phyloP scores from a whole-genome alignment of 2,888 invertebrate genomes.

The Eupeodes latifasciatus region DNA sequence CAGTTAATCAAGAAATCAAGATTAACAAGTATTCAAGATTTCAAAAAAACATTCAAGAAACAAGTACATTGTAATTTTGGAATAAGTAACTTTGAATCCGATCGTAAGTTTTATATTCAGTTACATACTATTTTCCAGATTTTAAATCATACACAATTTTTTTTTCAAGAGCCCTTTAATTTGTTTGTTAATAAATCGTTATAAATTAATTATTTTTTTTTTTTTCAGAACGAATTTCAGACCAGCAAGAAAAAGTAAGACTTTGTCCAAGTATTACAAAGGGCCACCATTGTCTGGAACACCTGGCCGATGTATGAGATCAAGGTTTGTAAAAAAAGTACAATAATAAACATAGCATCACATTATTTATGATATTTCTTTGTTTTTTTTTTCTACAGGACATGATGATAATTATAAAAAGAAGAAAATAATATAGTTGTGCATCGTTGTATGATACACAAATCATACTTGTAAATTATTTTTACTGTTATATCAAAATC shows the following conservation, averaged over 20 bases:
- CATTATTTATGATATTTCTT: not conserved
- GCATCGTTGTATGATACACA: not conserved
- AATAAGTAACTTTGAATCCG: not conserved
- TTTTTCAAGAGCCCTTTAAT: not conserved
- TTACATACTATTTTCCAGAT: not conserved
- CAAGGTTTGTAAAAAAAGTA: slow-evolving; percentile 53
- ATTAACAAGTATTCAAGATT: slow-evolving; percentile 9
- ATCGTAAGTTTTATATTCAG: slow-evolving; percentile 10
- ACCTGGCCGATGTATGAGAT: slow-evolving; percentile 57
- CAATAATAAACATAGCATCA: too few relatives aligned
- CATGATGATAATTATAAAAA: slow-evolving; percentile 17
- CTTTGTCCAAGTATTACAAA: slow-evolving; percentile 82
- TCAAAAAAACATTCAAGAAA: not conserved
- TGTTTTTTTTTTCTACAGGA: slow-evolving; percentile 41
- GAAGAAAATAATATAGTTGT: not conserved
- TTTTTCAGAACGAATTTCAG: slow-evolving; percentile 71
- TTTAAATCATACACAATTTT: not conserved
- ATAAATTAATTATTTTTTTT: not conserved
- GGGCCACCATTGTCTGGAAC: slow-evolving; percentile 77
- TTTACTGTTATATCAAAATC: slow-evolving; percentile 20
- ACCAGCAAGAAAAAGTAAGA: slow-evolving; percentile 82
- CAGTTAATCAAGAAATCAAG: slow-evolving; percentile 22
- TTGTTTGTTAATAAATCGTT: not conserved
- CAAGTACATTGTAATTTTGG: not conserved
- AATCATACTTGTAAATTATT: slow-evolving; percentile 25